These are phyloP conservation scores for Prosapia bicincta DNA, from an alignment of 2,888 invertebrate species.

Conservation along the genomic window DNA sequence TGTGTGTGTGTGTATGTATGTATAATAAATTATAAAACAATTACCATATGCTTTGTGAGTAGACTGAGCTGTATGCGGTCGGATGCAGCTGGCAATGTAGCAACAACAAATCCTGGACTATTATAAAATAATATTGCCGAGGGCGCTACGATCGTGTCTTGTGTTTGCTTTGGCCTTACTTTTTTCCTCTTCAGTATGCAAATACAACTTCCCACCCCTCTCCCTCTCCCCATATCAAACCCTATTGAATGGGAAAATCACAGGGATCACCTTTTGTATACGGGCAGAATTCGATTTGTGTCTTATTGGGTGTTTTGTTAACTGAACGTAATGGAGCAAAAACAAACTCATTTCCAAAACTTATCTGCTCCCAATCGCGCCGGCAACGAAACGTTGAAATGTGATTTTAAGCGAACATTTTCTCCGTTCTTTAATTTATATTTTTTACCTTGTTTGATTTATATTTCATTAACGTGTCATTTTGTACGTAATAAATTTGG, in stretches of 20 bases:
- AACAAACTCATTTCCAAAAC: neutral
- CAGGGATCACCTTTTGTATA: neutral
- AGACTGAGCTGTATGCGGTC: too few relatives aligned
- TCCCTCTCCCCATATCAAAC: neutral
- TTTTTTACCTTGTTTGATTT: too few relatives aligned
- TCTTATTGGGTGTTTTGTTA: neutral
- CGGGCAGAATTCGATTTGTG: neutral
- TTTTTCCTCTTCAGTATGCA: slow-evolving; percentile 31
- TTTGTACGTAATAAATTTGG: too few relatives aligned
- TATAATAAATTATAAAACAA: too few relatives aligned
- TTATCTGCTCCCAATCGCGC: too few relatives aligned
- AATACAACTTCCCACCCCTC: slow-evolving; percentile 21
- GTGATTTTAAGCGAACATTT: too few relatives aligned
- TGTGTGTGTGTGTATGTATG: too few relatives aligned
- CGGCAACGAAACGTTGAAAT: too few relatives aligned
- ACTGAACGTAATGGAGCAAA: too few relatives aligned
- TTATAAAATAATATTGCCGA: neutral
- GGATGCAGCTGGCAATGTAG: neutral
- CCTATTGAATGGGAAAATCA: neutral
- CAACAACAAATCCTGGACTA: neutral
- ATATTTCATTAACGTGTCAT: too few relatives aligned
- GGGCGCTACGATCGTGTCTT: neutral
- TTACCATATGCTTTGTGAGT: too few relatives aligned
- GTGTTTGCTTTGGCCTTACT: neutral
- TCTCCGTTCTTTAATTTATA: too few relatives aligned